phyloP scores from a whole-genome alignment of 2,888 invertebrate genomes.

The Malthinus seriepunctatus region DNA sequence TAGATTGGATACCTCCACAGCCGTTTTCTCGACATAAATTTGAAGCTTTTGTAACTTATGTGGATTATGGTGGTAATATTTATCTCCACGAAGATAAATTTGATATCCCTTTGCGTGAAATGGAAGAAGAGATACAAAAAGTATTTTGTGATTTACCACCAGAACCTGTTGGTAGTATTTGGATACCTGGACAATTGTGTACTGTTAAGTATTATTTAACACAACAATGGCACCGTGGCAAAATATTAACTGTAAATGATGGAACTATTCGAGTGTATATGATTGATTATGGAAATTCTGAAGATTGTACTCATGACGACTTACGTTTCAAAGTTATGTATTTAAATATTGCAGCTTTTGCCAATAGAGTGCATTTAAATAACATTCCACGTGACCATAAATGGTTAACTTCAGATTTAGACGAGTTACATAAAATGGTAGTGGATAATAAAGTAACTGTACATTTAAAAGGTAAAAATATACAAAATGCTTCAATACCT shows the following conservation, averaged over 20 bases:
- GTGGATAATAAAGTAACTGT: constrained; percentile 52
- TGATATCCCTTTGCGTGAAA: constrained; percentile 37
- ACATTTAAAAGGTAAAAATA: constrained; percentile 2
- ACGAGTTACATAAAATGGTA: constrained; percentile 63
- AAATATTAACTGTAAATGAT: constrained; percentile 57
- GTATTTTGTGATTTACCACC: constrained; percentile 55
- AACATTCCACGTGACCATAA: constrained; percentile 53
- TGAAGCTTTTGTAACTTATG: constrained; percentile 64
- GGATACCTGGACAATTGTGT: constrained; percentile 69
- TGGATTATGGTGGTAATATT: constrained; percentile 58
- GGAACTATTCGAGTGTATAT: constrained; percentile 63
- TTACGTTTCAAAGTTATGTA: constrained; percentile 67
- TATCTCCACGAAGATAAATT: constrained; percentile 51
- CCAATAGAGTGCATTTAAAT: constrained; percentile 63
- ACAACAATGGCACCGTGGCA: constrained; percentile 72
- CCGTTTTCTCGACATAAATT: constrained; percentile 60
- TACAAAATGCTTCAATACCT: neutral
- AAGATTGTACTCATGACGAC: constrained; percentile 61
- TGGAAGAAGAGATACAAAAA: constrained; percentile 42
- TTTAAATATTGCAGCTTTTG: constrained; percentile 68
- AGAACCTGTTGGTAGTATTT: constrained; percentile 52
- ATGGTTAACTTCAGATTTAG: constrained; percentile 62
- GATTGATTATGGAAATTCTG: constrained; percentile 84
- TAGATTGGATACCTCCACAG: constrained; percentile 65
- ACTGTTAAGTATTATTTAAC: constrained; percentile 69